Conservation (phyloP, 1,140 invertebrate species). For the Doryteuthis pealeii region DNA sequence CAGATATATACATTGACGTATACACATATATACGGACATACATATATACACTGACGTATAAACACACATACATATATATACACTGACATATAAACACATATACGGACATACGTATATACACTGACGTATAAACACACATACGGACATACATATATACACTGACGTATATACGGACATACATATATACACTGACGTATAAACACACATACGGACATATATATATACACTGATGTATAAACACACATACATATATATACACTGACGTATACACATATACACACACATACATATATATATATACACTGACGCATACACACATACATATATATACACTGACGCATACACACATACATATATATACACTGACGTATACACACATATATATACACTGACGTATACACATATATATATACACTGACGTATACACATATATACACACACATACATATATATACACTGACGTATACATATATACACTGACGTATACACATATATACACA, state of each 20-base stretch:
- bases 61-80: no score
- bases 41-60: no score
- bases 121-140: neutral
- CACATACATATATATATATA: neutral
- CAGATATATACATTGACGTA: neutral
- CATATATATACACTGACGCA: neutral
- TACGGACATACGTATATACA: neutral
- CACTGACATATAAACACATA: neutral
- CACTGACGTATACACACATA: no score
- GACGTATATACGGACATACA: neutral
- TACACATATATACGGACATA: neutral
- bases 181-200: neutral
- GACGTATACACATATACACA: no score
- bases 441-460: no score
- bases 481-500: neutral
- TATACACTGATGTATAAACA: neutral
- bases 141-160: neutral
- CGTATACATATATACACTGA: no score
- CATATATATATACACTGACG: no score
- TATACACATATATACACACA: no score
- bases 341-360: neutral
- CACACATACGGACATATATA: neutral
- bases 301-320: neutral
- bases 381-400: no score
- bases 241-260: neutral